Conservation (phyloP, 2,888 invertebrate species). For the Perizoma affinitatum region DNA sequence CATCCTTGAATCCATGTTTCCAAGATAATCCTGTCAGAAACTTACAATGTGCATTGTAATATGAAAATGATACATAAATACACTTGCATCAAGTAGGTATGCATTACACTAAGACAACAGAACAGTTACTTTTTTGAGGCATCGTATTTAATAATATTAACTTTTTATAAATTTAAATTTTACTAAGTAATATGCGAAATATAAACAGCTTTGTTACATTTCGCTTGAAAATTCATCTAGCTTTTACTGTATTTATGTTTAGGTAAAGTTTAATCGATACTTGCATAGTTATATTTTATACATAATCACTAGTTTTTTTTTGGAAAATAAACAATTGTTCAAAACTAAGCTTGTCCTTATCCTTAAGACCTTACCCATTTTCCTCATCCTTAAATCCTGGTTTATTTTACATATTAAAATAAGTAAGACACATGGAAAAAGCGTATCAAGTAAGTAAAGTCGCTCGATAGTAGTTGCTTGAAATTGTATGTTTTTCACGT, state of each 20-base stretch:
- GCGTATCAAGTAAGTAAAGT: slow-evolving; percentile 9
- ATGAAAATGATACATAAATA: not conserved
- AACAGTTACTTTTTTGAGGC: slow-evolving; percentile 33
- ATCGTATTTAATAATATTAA: slow-evolving; percentile 28
- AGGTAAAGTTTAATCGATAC: slow-evolving; percentile 28
- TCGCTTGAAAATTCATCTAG: slow-evolving; percentile 20
- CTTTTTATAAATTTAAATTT: slow-evolving; percentile 21
- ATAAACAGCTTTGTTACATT: slow-evolving; percentile 26
- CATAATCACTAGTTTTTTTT: slow-evolving; percentile 31
- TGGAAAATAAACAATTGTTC: slow-evolving; percentile 40
- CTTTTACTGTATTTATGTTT: slow-evolving; percentile 32
- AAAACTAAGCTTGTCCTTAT: slow-evolving; percentile 38
- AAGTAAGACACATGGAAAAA: slow-evolving; percentile 2
- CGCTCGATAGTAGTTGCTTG: not conserved
- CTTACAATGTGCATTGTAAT: not conserved
- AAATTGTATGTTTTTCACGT: no score
- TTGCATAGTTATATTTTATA: slow-evolving; percentile 26
- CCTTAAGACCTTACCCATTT: slow-evolving; percentile 32
- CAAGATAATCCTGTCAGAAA: slow-evolving; percentile 19
- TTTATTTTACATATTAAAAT: not conserved
- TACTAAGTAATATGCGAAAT: slow-evolving; percentile 15
- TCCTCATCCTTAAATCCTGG: slow-evolving; percentile 25
- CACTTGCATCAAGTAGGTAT: slow-evolving; percentile 3
- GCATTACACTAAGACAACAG: slow-evolving; percentile 13
- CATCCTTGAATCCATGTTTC: slow-evolving; percentile 30